Evolutionary conservation across 2,888 invertebrate genomes (phyloP).

Genomic region (Xestia xanthographa): DNA sequence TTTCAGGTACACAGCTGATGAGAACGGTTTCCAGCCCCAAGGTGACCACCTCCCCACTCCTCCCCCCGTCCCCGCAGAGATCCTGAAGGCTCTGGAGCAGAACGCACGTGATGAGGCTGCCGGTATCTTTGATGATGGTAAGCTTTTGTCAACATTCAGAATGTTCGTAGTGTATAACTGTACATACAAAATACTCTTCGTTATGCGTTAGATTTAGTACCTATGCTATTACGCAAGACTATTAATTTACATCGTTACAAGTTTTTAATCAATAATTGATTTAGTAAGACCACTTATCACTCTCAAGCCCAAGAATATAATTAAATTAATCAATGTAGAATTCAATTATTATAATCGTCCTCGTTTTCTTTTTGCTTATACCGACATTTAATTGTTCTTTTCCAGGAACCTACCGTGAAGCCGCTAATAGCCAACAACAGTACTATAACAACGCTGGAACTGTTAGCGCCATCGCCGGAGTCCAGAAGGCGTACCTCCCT

Average conservation of each 20-base stretch:
- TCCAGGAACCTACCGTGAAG: conserved; percentile 82
- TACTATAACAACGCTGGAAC: conserved; percentile 61
- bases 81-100: conserved; percentile 83
- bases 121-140: conserved; percentile 87
- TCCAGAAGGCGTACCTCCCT: conserved; percentile 79
- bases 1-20: conserved; percentile 85
- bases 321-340: background rate
- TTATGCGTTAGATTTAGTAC: too few species aligned
- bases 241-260: too few species aligned
- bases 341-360: background rate
- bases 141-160: conserved; percentile 8
- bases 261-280: too few species aligned
- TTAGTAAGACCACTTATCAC: too few species aligned
- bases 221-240: too few species aligned
- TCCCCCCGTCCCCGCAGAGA: conserved; percentile 86
- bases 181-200: too few species aligned
- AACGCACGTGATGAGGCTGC: conserved; percentile 87
- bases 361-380: background rate
- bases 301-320: too few species aligned
- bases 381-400: background rate
- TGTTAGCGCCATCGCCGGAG: background rate
- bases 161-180: too few species aligned
- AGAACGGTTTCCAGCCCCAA: conserved; percentile 85
- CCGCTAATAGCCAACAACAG: conserved; percentile 65
- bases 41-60: conserved; percentile 87